These are phyloP conservation scores for Stenodema calcarata DNA, from an alignment of 2,888 invertebrate species.

Conservation along the genomic window DNA sequence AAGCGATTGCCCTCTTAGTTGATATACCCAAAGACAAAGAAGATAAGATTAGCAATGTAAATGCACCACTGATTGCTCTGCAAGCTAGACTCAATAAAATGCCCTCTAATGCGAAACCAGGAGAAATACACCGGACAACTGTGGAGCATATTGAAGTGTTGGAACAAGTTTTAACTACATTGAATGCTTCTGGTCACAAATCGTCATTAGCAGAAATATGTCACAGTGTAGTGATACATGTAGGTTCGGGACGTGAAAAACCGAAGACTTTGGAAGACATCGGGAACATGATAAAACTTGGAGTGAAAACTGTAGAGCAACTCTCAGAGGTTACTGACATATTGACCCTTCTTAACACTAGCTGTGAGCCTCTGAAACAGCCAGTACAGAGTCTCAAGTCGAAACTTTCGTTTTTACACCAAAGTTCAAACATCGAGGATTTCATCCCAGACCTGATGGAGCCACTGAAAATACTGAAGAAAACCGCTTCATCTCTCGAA, in stretches of 20 bases:
- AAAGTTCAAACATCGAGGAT: constrained; percentile 22
- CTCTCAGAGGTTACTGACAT: neutral
- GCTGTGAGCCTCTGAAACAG: neutral
- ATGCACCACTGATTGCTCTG: neutral
- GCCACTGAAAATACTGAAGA: neutral
- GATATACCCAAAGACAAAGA: constrained; percentile 6
- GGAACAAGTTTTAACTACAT: neutral
- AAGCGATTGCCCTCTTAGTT: neutral
- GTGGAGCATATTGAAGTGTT: neutral
- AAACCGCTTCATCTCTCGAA: neutral
- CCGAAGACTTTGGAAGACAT: neutral
- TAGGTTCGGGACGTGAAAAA: neutral
- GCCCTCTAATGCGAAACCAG: neutral
- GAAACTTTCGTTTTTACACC: neutral
- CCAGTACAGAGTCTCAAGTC: neutral
- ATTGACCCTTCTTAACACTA: neutral
- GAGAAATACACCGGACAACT: neutral
- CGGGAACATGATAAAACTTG: neutral
- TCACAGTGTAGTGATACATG: neutral
- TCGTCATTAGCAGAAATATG: neutral
- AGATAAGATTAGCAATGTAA: neutral
- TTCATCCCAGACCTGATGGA: constrained; percentile 3
- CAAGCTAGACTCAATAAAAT: constrained; percentile 3
- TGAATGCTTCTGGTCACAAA: neutral
- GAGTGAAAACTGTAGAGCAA: neutral